These are phyloP conservation scores for Marronus borbonicus DNA, from an alignment of 2,888 invertebrate genomes.

Conservation along the genomic window DNA sequence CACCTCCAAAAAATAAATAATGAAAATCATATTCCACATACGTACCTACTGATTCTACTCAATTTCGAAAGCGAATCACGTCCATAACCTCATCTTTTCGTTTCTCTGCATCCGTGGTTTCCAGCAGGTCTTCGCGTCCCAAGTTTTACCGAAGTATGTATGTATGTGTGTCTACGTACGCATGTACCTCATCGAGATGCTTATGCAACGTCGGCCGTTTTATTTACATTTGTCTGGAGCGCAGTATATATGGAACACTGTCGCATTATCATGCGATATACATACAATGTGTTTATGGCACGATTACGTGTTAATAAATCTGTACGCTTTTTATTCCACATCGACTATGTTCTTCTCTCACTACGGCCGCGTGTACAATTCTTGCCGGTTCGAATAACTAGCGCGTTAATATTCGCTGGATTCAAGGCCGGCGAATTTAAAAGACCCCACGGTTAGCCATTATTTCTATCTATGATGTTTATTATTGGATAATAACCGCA, in stretches of 20 bases:
- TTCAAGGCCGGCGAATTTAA: constrained; percentile 44
- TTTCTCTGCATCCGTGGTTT: constrained; percentile 16
- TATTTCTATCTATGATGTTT: constrained; percentile 36
- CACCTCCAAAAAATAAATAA: constrained; percentile 29
- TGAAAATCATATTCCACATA: constrained; percentile 29
- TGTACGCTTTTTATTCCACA: constrained; percentile 42
- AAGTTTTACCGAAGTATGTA: constrained; percentile 3
- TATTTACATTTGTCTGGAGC: constrained; percentile 40
- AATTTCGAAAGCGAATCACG: constrained; percentile 33
- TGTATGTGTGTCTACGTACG: not conserved
- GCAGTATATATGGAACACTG: constrained; percentile 38
- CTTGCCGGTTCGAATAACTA: constrained; percentile 5
- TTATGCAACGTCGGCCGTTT: constrained; percentile 39
- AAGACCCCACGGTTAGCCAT: constrained; percentile 39
- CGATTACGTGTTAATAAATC: constrained; percentile 46
- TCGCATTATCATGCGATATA: constrained; percentile 41
- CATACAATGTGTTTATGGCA: constrained; percentile 46
- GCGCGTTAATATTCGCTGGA: constrained; percentile 22
- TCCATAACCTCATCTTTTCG: constrained; percentile 28
- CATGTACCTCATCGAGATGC: constrained; percentile 33
- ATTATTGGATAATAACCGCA: constrained; percentile 41
- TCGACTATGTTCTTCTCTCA: constrained; percentile 28
- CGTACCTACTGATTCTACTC: not conserved
- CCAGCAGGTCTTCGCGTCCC: constrained; percentile 2
- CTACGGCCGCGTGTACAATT: constrained; percentile 21